Conservation (phyloP, 1,140 invertebrate species). For the Aphaenogaster rudis region DNA sequence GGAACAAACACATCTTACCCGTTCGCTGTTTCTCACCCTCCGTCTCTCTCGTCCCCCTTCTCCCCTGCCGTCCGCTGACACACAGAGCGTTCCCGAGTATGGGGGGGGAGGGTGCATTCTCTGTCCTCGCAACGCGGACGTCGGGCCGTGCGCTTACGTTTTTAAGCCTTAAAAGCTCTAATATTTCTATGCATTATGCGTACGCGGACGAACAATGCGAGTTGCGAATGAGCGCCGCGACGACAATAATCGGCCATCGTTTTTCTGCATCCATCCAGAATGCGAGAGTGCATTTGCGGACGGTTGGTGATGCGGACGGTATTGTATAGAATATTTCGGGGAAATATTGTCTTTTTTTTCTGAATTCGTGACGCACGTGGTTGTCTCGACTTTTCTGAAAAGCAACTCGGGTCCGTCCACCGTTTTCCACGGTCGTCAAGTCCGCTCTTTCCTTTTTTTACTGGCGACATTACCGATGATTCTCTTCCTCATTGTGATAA, state of each 20-base stretch:
- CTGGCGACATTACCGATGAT: background rate
- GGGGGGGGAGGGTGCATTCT: slow-evolving; percentile 45
- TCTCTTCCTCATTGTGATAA: background rate
- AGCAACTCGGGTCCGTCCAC: background rate
- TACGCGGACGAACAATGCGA: slow-evolving; percentile 63
- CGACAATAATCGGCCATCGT: slow-evolving; percentile 45
- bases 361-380: slow-evolving; percentile 23
- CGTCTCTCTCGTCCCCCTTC: background rate
- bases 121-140: slow-evolving; percentile 28
- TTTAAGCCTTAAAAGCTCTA: slow-evolving; percentile 72
- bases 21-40: slow-evolving; percentile 71
- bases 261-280: slow-evolving; percentile 59
- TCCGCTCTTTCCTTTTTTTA: background rate
- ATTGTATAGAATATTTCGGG: slow-evolving; percentile 42
- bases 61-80: slow-evolving; percentile 44
- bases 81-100: slow-evolving; percentile 42
- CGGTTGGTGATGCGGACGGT: background rate
- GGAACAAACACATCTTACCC: slow-evolving; percentile 86
- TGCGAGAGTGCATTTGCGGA: slow-evolving; percentile 1
- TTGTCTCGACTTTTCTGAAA: slow-evolving; percentile 36
- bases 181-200: slow-evolving; percentile 62
- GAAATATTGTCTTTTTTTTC: slow-evolving; percentile 19
- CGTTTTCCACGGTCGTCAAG: slow-evolving; percentile 16
- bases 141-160: slow-evolving; percentile 61
- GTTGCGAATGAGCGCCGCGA: slow-evolving; percentile 14